Evolutionary conservation across 2,888 invertebrate genomes (phyloP).

Genomic region (Taenaris catops): DNA sequence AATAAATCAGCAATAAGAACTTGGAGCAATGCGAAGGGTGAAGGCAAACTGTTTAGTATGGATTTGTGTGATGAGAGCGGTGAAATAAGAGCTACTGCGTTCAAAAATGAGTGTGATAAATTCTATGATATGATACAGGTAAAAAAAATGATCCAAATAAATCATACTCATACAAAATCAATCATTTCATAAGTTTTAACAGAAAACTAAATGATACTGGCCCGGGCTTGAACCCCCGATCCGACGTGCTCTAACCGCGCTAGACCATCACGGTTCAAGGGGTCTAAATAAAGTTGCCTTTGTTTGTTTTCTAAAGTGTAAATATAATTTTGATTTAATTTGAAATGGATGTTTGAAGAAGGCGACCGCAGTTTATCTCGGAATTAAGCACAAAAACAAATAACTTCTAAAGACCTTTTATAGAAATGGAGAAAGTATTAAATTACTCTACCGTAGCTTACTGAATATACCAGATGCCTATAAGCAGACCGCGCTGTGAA

Average conservation of each 20-base stretch:
- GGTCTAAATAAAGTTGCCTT: too few relatives aligned
- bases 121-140: constrained; percentile 94
- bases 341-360: too few relatives aligned
- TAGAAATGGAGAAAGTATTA: constrained; percentile 2
- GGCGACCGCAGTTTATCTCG: too few relatives aligned
- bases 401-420: constrained; percentile 4
- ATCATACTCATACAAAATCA: too few relatives aligned
- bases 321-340: too few relatives aligned
- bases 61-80: constrained; percentile 96
- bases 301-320: too few relatives aligned
- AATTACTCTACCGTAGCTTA: constrained; percentile 4
- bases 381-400: constrained; percentile 1
- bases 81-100: constrained; percentile 95
- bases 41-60: constrained; percentile 96
- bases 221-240: too few relatives aligned
- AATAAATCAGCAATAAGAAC: constrained; percentile 89
- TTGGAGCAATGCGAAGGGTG: constrained; percentile 95
- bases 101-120: constrained; percentile 92
- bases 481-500: constrained; percentile 2
- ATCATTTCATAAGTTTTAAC: too few relatives aligned
- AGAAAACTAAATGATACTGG: too few relatives aligned
- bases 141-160: too few relatives aligned
- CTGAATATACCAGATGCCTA: constrained; percentile 3
- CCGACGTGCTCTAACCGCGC: too few relatives aligned
- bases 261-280: too few relatives aligned